Evolutionary conservation across 2,888 invertebrate species (phyloP), one percentile per base, ranked within the genome.

Genomic region (Oscheius sp.): DNA sequence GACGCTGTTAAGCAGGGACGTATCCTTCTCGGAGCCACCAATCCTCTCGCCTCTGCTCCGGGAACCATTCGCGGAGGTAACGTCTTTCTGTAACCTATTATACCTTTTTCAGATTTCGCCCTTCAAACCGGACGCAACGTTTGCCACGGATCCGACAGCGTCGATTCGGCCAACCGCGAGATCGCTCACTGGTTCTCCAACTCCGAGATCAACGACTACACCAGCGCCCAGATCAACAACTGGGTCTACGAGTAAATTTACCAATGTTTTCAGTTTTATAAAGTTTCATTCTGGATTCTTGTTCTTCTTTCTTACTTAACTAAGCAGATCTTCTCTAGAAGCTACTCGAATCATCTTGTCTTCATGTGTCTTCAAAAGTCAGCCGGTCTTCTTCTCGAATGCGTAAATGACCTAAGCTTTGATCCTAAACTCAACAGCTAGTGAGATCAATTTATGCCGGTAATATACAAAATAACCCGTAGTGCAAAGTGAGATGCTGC

Each of bases 81-180:
- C 48, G 11, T 10, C 3, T 53, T 4, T 53, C 10, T 21, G 29
- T 7, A 53, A 53, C 29, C 3, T 53, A 3, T 29, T 53, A 7
- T 29, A 10, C 0, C 29, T 53, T 53, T 3, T 21, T n/a, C 76
- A 74, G 99, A 99, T 90, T 94, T 94, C 89, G 96, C 96, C 91
- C 93, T 84, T 68, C 86, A 88, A 77, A 89, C 87, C 59, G 88
- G 85, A 72, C 92, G 98, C 87, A 99, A 99, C 91, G 95, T 99
- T 87, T 93, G 95, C 86, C 99, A 99, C 89, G 99, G 98, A 73
- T 97, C 96, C 4, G 99, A 99, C 91, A 93, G 94, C 70, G 96
- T 97, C 60, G 96, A 96, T 86, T 95, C 95, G 60, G 99, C 98
- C 47, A 93, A 96, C 74, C 95, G 95, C 89, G 99, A 99, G 92